Evolutionary conservation across 2,797 vertebrate genomes (phyloP).

Genomic region (Schizopygopsis malacanthus): DNA sequence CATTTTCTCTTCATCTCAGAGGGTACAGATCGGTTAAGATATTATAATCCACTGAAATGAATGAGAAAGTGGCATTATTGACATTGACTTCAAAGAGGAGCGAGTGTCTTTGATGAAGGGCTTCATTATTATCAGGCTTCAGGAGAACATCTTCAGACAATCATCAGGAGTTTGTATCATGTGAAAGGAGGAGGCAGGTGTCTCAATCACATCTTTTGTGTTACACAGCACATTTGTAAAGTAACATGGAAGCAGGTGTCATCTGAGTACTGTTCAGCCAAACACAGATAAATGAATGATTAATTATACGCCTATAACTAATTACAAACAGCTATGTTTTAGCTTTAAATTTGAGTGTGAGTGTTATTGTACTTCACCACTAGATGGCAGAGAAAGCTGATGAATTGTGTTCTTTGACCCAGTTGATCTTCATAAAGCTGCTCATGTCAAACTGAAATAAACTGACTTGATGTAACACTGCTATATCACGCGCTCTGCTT

Average conservation of each 20-base stretch:
- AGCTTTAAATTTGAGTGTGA: background rate
- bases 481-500: background rate
- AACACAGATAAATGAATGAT: background rate
- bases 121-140: background rate
- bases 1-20: background rate
- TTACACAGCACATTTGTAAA: background rate
- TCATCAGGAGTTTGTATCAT: background rate
- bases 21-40: background rate
- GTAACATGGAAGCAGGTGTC: background rate
- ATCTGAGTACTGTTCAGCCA: background rate
- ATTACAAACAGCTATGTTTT: background rate
- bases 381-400: constrained; percentile 7
- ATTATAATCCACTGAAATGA: background rate
- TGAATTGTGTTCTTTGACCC: background rate
- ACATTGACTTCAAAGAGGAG: background rate
- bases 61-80: background rate
- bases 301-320: background rate
- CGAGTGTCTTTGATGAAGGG: background rate
- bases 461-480: background rate
- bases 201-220: background rate
- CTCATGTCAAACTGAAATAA: background rate
- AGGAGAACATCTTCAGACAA: background rate
- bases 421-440: background rate
- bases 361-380: background rate
- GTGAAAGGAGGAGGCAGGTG: background rate